phyloP scores from a whole-genome alignment of 2,113 vertebrate genomes.

The Mustela lutreola region DNA sequence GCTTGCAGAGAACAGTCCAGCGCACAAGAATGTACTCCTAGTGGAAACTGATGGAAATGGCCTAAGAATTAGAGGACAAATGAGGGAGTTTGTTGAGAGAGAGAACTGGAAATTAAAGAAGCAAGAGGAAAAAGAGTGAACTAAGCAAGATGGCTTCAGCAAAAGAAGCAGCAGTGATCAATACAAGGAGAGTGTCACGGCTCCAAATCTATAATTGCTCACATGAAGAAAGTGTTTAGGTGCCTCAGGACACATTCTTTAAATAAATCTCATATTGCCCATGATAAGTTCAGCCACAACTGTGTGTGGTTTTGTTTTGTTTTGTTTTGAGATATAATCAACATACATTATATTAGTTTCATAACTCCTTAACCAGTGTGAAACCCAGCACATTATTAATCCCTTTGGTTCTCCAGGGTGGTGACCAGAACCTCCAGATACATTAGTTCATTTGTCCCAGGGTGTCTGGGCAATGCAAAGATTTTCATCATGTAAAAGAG shows the following conservation, averaged over 20 bases:
- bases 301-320: not conserved
- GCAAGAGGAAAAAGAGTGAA: not conserved
- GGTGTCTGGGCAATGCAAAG: not conserved
- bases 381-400: not conserved
- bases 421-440: not conserved
- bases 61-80: not conserved
- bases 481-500: not conserved
- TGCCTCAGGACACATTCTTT: not conserved
- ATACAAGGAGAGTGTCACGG: not conserved
- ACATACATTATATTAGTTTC: not conserved
- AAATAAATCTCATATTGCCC: not conserved
- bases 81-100: not conserved
- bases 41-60: not conserved
- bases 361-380: not conserved
- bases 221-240: not conserved
- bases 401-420: not conserved
- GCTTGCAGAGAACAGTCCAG: not conserved
- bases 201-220: not conserved
- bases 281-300: not conserved
- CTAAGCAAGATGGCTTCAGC: not conserved
- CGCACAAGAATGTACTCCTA: not conserved
- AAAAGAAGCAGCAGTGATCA: not conserved
- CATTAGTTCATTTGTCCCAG: not conserved
- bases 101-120: not conserved
- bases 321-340: not conserved